These are phyloP conservation scores for Elachura formosa DNA, from an alignment of 2,113 vertebrate species.

Conservation along the genomic window DNA sequence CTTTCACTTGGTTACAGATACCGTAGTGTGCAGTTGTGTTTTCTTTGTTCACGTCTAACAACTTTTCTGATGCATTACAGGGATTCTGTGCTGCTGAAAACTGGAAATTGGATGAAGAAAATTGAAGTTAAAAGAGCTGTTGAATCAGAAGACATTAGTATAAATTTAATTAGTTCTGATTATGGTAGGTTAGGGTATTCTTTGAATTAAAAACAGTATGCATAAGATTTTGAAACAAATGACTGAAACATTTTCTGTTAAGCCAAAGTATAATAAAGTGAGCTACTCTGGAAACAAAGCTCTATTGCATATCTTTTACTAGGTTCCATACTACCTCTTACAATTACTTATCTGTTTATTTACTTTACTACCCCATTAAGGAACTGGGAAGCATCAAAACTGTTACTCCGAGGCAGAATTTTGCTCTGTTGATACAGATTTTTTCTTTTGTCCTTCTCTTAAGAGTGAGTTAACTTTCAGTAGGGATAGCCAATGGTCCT, in stretches of 20 bases:
- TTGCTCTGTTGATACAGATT: background rate
- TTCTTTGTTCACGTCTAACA: background rate
- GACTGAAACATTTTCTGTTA: background rate
- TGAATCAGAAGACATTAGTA: slow-evolving; percentile 82
- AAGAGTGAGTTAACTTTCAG: background rate
- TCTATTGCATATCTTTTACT: background rate
- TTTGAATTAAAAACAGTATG: background rate
- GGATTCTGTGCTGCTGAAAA: slow-evolving; percentile 82
- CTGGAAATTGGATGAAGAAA: slow-evolving; percentile 88
- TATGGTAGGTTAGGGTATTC: slow-evolving; percentile 78
- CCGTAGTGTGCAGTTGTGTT: background rate
- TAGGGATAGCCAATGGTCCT: background rate
- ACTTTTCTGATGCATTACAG: slow-evolving; percentile 63
- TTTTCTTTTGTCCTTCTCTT: background rate
- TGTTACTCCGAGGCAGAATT: background rate
- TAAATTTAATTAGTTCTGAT: slow-evolving; percentile 94
- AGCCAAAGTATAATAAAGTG: background rate
- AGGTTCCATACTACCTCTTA: background rate
- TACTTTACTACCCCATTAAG: background rate
- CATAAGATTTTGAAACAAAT: background rate
- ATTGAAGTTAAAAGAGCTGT: slow-evolving; percentile 81
- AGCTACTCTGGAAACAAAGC: background rate
- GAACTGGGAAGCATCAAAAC: background rate
- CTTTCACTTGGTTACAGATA: background rate
- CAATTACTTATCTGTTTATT: background rate